Evolutionary conservation across 2,888 invertebrate genomes (phyloP).

Genomic region (Polyommatus iphigenia): DNA sequence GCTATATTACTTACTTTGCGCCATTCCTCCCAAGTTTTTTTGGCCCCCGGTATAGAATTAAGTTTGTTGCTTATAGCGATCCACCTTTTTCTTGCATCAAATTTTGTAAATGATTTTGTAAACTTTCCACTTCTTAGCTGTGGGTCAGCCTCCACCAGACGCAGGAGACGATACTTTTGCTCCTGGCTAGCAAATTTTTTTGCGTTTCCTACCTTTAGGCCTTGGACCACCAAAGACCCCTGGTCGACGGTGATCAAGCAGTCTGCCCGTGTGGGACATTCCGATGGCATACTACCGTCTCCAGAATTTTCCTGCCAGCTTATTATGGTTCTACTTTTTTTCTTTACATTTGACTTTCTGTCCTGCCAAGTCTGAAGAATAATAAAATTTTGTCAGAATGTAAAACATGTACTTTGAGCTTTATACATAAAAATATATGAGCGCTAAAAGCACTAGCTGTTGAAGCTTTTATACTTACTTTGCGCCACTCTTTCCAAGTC

Average conservation of each 20-base stretch:
- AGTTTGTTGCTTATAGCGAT: background rate
- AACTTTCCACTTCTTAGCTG: background rate
- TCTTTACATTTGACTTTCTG: background rate
- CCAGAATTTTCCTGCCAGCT: background rate
- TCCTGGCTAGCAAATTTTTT: conserved; percentile 3
- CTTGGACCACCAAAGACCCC: background rate
- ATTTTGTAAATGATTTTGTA: background rate
- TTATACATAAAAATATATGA: background rate
- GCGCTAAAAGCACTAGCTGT: background rate
- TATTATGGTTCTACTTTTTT: background rate
- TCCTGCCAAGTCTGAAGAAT: conserved; percentile 8
- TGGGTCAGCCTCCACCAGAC: background rate
- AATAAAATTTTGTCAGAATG: background rate
- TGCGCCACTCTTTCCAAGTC: conserved; percentile 12
- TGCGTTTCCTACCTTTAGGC: background rate
- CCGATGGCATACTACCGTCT: background rate
- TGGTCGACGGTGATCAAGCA: background rate
- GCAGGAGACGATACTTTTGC: background rate
- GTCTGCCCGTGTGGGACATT: background rate
- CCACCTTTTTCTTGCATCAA: background rate
- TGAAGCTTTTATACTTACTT: background rate
- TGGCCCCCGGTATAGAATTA: background rate
- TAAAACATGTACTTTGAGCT: background rate
- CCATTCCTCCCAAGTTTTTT: conserved; percentile 14
- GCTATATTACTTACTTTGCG: background rate